phyloP scores from a whole-genome alignment of 1,140 invertebrate species.

The Sycophaga agraensis region DNA sequence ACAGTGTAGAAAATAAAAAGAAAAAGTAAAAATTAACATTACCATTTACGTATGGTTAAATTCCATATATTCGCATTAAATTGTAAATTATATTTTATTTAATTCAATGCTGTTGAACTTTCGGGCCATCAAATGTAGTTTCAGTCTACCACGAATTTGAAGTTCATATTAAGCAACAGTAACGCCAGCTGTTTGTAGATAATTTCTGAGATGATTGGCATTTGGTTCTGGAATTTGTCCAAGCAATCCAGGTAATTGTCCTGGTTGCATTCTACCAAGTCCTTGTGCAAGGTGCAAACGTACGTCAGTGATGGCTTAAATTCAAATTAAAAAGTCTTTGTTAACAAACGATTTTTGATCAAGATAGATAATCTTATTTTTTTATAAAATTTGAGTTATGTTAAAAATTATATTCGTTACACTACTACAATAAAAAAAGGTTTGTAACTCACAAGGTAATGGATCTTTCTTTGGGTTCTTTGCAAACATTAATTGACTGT shows the following conservation, averaged over 20 bases:
- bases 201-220: conserved; percentile 49
- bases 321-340: conserved; percentile 9
- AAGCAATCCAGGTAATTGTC: conserved; percentile 65
- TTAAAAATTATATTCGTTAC: too few species aligned
- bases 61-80: background rate
- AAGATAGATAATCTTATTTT: too few species aligned
- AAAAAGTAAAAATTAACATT: conserved; percentile 4
- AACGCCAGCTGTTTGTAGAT: conserved; percentile 52
- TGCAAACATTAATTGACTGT: conserved; percentile 85
- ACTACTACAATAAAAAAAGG: background rate
- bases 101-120: conserved; percentile 48
- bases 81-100: conserved; percentile 37
- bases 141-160: conserved; percentile 42
- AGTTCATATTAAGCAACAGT: conserved; percentile 48
- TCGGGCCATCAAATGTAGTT: conserved; percentile 44
- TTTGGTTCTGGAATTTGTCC: conserved; percentile 53
- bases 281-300: conserved; percentile 72
- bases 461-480: conserved; percentile 74
- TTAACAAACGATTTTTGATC: too few species aligned
- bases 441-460: conserved; percentile 59
- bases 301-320: conserved; percentile 66
- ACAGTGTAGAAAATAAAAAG: too few species aligned
- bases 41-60: background rate
- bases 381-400: background rate
- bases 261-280: conserved; percentile 64